phyloP scores from a whole-genome alignment of 2,888 invertebrate species.

The Eupithecia vulgata region DNA sequence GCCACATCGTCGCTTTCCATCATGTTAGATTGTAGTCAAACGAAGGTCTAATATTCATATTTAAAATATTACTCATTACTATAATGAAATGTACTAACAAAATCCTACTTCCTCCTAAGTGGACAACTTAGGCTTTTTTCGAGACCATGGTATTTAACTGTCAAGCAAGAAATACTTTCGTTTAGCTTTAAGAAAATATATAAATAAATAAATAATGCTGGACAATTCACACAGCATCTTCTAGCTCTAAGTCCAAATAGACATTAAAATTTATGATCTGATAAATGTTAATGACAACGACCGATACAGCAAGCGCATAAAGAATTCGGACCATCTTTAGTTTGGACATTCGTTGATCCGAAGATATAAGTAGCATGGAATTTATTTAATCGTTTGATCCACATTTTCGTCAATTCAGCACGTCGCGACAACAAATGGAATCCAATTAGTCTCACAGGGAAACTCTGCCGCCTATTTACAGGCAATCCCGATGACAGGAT shows the following conservation, averaged over 20 bases:
- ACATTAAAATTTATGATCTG: not conserved
- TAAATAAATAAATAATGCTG: not conserved
- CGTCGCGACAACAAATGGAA: conserved; percentile 20
- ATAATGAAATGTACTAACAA: no score
- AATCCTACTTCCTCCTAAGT: no score
- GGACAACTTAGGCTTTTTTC: not conserved
- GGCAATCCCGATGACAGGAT: conserved; percentile 29
- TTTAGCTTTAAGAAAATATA: not conserved
- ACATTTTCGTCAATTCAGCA: conserved; percentile 17
- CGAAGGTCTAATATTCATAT: not conserved
- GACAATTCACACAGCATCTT: not conserved
- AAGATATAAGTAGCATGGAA: conserved; percentile 12
- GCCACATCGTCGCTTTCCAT: not conserved
- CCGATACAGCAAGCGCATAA: not conserved
- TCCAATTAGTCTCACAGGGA: conserved; percentile 29
- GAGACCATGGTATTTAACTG: not conserved
- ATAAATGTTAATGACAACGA: not conserved
- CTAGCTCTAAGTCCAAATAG: not conserved
- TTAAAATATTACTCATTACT: not conserved
- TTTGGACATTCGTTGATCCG: conserved; percentile 7
- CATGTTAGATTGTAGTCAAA: not conserved
- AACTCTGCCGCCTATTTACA: conserved; percentile 30
- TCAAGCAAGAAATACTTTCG: not conserved
- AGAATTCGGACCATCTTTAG: not conserved
- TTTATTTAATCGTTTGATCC: conserved; percentile 8